Conservation (phyloP, 2,888 invertebrate genomes). For the Clunio marinus region DNA sequence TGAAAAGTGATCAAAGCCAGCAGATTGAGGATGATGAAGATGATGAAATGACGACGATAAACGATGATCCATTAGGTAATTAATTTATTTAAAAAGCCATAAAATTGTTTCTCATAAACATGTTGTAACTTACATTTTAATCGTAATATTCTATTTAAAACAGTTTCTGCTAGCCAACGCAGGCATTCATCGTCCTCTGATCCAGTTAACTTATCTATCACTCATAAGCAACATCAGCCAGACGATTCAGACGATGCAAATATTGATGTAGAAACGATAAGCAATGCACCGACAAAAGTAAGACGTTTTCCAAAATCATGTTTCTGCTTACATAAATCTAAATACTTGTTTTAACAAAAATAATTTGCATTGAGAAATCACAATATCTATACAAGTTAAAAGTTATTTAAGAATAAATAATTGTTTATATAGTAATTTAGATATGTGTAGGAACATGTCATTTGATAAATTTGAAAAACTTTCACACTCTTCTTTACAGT, state of each 20-base stretch:
- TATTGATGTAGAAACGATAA: conserved; percentile 55
- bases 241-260: conserved; percentile 57
- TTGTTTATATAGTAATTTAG: too few relatives aligned
- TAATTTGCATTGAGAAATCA: too few relatives aligned
- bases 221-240: conserved; percentile 57
- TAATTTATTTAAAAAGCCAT: conserved; percentile 46
- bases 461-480: not conserved
- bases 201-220: conserved; percentile 73
- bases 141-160: too few relatives aligned
- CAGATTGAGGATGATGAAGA: conserved; percentile 39
- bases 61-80: conserved; percentile 52
- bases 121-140: conserved; percentile 34
- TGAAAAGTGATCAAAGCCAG: conserved; percentile 38
- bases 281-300: conserved; percentile 51
- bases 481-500: conserved; percentile 34
- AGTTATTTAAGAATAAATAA: too few relatives aligned
- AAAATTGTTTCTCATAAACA: conserved; percentile 45
- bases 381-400: too few relatives aligned
- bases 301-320: too few relatives aligned
- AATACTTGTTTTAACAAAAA: too few relatives aligned
- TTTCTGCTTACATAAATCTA: too few relatives aligned
- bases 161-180: conserved; percentile 58
- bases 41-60: conserved; percentile 46
- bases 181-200: conserved; percentile 65
- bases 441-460: too few relatives aligned